Conservation (phyloP, 2,888 invertebrate genomes). For the Tetrapedia diversipes region DNA sequence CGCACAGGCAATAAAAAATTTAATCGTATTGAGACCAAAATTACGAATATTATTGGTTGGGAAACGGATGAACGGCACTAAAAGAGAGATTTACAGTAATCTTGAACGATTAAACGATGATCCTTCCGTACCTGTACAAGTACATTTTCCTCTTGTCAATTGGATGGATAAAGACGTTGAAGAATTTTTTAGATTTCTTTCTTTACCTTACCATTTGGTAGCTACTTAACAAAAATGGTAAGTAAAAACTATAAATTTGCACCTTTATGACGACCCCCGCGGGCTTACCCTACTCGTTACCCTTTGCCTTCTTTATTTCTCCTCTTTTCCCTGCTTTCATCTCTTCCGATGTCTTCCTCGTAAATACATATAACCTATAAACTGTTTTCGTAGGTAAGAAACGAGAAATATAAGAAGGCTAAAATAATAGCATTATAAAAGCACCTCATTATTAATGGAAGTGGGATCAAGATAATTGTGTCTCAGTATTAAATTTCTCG, state of each 20-base stretch:
- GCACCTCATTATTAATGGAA: neutral
- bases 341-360: neutral
- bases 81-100: slow-evolving; percentile 9
- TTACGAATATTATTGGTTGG: slow-evolving; percentile 66
- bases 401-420: neutral
- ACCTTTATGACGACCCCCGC: too few relatives aligned
- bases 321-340: neutral
- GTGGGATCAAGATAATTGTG: neutral
- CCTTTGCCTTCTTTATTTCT: too few relatives aligned
- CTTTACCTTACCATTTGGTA: slow-evolving; percentile 58
- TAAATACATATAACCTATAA: neutral
- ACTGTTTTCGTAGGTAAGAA: slow-evolving; percentile 14
- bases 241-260: neutral
- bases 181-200: slow-evolving; percentile 65
- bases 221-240: slow-evolving; percentile 15
- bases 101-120: slow-evolving; percentile 14
- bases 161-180: slow-evolving; percentile 69
- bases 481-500: neutral
- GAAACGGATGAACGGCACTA: slow-evolving; percentile 28
- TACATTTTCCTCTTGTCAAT: slow-evolving; percentile 55
- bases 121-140: slow-evolving; percentile 17
- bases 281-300: neutral
- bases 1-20: slow-evolving; percentile 31
- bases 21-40: slow-evolving; percentile 53
- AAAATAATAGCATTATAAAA: neutral